Base-by-base conservation (phyloP, 2,888 invertebrate species). In the Lasius platythorax region DNA sequence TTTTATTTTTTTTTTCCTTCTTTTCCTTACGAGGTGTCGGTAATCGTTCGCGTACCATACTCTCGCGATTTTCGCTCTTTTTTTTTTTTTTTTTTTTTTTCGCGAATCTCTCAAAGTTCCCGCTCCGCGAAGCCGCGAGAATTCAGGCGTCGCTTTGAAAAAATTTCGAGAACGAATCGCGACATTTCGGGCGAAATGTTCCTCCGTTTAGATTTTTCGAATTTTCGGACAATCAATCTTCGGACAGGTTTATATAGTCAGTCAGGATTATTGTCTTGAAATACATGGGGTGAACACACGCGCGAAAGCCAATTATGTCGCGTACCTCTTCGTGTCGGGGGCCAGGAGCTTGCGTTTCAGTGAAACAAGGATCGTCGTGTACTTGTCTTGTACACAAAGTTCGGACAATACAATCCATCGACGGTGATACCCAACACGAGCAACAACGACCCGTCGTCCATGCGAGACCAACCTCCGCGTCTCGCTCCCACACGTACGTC, bases 181-280 rank as follows among this genome's bases (percentile, higher is more conserved):
- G 15, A 15, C 61, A 43, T 46, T 46, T 46, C 5, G 6, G 1
- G 15, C n/a, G 18, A 50, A 50, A 66, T 30, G 33, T 15, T 23
- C 6, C 15, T 28, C 23, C 23, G 5, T 46, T 18, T 43, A 40
- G 12, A 78, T n/a, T 67, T 68, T 37, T 37, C 37, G 53, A 73
- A 33, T 8, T 23, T 23, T 23, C 37, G n/a, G 53, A 68, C 61
- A 2, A 37, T 61, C 72, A n/a, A 81, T n/a, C 78, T 75, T 43
- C 82, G 83, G 90, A 91, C 91, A 88, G 92, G 86, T 93, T 93
- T 93, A 92, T 93, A 92, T 90, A 90, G 91, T 90, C 88, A 78
- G 87, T 87, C 84, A 87, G 89, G 89, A 23, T 91, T 92, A 91
- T 92, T 92, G 90, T 91, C 92, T 92, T 85, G 88, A 92, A 91